Conservation (phyloP, 2,888 invertebrate species). For the Stenichneumon culpator region DNA sequence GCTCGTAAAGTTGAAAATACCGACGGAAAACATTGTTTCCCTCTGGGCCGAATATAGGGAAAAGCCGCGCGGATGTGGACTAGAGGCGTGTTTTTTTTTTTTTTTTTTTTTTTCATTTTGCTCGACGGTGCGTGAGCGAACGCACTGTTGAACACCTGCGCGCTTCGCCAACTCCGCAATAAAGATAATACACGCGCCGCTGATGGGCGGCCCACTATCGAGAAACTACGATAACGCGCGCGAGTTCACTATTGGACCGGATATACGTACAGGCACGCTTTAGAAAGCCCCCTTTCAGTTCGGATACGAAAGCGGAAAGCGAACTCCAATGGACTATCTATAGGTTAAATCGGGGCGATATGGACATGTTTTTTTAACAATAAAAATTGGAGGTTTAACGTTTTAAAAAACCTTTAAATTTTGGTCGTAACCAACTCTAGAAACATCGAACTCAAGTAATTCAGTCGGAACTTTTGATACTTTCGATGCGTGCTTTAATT, state of each 20-base stretch:
- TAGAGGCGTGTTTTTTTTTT: not conserved
- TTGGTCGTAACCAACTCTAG: too few relatives aligned
- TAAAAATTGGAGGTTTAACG: too few relatives aligned
- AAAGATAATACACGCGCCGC: slow-evolving; percentile 26
- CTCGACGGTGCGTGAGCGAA: slow-evolving; percentile 55
- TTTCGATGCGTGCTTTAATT: too few relatives aligned
- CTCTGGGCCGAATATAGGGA: not conserved
- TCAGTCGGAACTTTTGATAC: too few relatives aligned
- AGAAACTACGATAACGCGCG: slow-evolving; percentile 24
- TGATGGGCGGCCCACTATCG: slow-evolving; percentile 30
- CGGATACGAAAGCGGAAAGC: slow-evolving; percentile 51
- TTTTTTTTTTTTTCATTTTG: slow-evolving; percentile 56
- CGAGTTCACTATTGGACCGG: slow-evolving; percentile 7
- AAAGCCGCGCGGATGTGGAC: not conserved
- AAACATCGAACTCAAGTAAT: too few relatives aligned
- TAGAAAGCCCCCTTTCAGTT: slow-evolving; percentile 54
- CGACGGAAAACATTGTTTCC: not conserved
- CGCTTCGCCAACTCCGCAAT: slow-evolving; percentile 42
- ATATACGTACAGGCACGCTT: slow-evolving; percentile 1
- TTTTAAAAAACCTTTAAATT: too few relatives aligned
- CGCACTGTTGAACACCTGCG: slow-evolving; percentile 56
- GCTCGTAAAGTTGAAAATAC: slow-evolving; percentile 7
- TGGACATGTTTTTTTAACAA: too few relatives aligned
- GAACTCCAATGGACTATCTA: not conserved
- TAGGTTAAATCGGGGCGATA: too few relatives aligned